Evolutionary conservation across 2,888 invertebrate genomes (phyloP).

Genomic region (Cheilosia impressa): DNA sequence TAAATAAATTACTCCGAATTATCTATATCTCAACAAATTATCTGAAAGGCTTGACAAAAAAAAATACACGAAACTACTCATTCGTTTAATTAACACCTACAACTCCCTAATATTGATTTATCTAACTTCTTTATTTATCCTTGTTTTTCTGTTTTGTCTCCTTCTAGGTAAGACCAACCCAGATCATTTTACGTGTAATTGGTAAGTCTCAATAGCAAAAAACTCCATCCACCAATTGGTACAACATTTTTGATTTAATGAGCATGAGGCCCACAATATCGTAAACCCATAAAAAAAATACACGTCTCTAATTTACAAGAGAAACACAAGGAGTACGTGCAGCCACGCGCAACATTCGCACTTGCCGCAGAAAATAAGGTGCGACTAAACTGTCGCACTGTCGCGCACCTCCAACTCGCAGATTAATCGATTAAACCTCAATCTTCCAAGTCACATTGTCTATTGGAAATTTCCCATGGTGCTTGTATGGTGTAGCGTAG

Average conservation of each 20-base stretch:
- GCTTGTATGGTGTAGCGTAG: background rate
- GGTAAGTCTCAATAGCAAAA: conserved; percentile 60
- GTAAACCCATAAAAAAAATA: conserved; percentile 22
- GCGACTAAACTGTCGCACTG: conserved; percentile 58
- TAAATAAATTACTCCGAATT: conserved; percentile 60
- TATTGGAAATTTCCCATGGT: conserved; percentile 44
- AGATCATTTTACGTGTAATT: conserved; percentile 65
- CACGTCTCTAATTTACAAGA: conserved; percentile 64
- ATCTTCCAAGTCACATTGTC: conserved; percentile 49
- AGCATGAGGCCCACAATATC: conserved; percentile 53
- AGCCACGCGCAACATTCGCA: conserved; percentile 72
- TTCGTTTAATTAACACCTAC: conserved; percentile 50
- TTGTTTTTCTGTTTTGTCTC: conserved; percentile 50
- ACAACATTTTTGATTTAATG: conserved; percentile 64
- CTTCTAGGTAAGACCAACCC: conserved; percentile 59
- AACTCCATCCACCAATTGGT: conserved; percentile 43
- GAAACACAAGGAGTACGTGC: conserved; percentile 56
- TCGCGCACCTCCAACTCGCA: conserved; percentile 46
- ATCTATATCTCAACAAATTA: conserved; percentile 60
- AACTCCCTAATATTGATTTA: conserved; percentile 45
- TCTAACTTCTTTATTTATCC: conserved; percentile 39
- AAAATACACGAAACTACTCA: conserved; percentile 20
- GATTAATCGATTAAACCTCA: conserved; percentile 72
- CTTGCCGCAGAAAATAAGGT: conserved; percentile 47
- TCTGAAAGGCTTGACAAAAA: conserved; percentile 25